These are phyloP conservation scores for Taenaris catops DNA, from an alignment of 2,888 invertebrate species.

Conservation along the genomic window DNA sequence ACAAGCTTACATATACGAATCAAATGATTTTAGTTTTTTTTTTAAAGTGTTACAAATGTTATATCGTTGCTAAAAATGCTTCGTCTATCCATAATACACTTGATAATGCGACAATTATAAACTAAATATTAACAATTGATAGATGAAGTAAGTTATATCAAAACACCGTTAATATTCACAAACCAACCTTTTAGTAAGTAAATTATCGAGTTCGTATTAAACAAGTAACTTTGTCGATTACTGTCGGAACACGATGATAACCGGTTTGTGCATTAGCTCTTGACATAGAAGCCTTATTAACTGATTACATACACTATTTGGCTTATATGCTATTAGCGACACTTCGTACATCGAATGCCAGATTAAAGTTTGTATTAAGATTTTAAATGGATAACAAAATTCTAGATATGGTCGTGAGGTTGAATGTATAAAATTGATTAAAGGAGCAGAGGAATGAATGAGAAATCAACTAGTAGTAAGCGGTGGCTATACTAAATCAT, in stretches of 20 bases:
- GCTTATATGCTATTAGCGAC: conserved; percentile 25
- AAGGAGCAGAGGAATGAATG: no score
- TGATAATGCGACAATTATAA: no score
- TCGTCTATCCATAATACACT: no score
- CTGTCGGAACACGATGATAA: conserved; percentile 33
- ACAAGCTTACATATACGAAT: no score
- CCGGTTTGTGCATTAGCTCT: conserved; percentile 44
- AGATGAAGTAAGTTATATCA: conserved; percentile 13
- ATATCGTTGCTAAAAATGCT: no score
- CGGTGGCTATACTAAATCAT: no score
- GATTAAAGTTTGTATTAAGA: conserved; percentile 15
- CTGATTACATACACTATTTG: conserved; percentile 35
- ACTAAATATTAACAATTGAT: conserved; percentile 9
- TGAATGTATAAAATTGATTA: no score
- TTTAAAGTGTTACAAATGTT: no score
- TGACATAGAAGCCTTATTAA: conserved; percentile 47
- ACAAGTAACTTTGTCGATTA: conserved; percentile 37
- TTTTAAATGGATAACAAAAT: conserved; percentile 5
- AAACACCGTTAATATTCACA: conserved; percentile 38
- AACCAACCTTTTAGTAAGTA: conserved; percentile 46
- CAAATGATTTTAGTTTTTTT: no score
- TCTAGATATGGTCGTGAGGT: not conserved
- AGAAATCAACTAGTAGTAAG: no score
- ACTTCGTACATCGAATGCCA: conserved; percentile 14
- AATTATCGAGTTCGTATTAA: conserved; percentile 43